Evolutionary conservation across 2,888 invertebrate species (phyloP), one percentile per base, ranked within the genome.

Genomic region (Callyntrura guangdongensis): DNA sequence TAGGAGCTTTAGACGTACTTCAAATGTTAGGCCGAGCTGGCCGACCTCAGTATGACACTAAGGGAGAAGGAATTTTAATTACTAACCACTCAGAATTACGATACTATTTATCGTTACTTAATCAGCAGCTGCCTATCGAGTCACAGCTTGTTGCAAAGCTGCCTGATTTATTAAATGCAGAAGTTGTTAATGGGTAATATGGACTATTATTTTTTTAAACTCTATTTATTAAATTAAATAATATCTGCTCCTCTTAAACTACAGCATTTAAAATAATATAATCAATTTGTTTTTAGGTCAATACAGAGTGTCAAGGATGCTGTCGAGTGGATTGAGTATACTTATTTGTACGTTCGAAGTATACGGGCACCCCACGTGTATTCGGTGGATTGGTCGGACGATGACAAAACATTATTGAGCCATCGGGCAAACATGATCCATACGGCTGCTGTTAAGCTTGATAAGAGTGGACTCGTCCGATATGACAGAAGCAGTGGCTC

Each of bases 41-140:
- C 91, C 96, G 99, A 22, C 99, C 99, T 0, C 99, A 99, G 95
- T 99, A 99, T 95, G 99, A 99, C 95, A 98, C 98, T 0, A 99
- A 99, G 95, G 99, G 99, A 91, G 98, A 98, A 95, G 96, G 99
- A 89, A 99, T 99, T 94, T 96, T 99, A 53, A 99, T 99, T 85
- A 99, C 99, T 0, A 99, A 99, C 95, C 99, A 99, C 95, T 98
- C 98, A 92, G 99, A 99, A 95, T 96, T 99, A 9, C 99, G 99
- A 94, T 99, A 99, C 95, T 99, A 99, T 95, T 96, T 99, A 25
- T 99, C 99, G 0, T 96, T 99, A 17, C 96, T 99, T 93, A 99
- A 99, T 95, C 99, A 99, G 95, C 99, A 99, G 95, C 95, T 99
- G 93, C 99, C 99, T 0, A 99, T 99, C 85, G 99, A 99, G 95